These are phyloP conservation scores for Melipona bicolor DNA, from an alignment of 2,888 invertebrate species.

Conservation along the genomic window DNA sequence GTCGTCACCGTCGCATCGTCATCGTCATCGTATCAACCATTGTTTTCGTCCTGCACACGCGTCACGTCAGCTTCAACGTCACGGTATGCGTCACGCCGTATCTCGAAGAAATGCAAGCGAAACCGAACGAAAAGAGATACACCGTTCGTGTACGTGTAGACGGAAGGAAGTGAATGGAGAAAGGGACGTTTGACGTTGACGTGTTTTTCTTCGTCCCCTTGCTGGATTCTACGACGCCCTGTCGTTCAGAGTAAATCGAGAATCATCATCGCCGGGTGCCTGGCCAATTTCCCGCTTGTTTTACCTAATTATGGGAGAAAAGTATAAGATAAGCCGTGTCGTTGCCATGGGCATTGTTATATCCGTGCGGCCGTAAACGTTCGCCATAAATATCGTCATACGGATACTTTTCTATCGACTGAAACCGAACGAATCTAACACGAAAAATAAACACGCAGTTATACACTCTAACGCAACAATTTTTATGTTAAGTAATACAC, in stretches of 20 bases:
- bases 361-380: constrained; percentile 6
- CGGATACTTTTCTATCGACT: constrained; percentile 31
- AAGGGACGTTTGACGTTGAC: constrained; percentile 31
- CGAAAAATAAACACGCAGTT: background rate
- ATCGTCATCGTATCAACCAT: constrained; percentile 43
- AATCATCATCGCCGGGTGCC: constrained; percentile 14
- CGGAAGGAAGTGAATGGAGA: background rate
- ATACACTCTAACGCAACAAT: constrained; percentile 10
- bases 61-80: constrained; percentile 37
- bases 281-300: constrained; percentile 18
- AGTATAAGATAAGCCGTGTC: constrained; percentile 7
- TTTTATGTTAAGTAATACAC: constrained; percentile 64
- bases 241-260: constrained; percentile 21
- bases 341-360: background rate
- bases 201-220: constrained; percentile 25
- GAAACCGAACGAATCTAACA: constrained; percentile 41
- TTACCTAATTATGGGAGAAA: constrained; percentile 16
- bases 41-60: constrained; percentile 43
- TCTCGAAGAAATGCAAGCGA: constrained; percentile 27
- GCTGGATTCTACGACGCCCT: constrained; percentile 7
- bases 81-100: constrained; percentile 27
- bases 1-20: constrained; percentile 33
- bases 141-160: background rate
- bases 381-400: background rate
- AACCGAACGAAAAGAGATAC: background rate